phyloP scores from a whole-genome alignment of 2,113 vertebrate genomes.

The Dipodomys spectabilis region DNA sequence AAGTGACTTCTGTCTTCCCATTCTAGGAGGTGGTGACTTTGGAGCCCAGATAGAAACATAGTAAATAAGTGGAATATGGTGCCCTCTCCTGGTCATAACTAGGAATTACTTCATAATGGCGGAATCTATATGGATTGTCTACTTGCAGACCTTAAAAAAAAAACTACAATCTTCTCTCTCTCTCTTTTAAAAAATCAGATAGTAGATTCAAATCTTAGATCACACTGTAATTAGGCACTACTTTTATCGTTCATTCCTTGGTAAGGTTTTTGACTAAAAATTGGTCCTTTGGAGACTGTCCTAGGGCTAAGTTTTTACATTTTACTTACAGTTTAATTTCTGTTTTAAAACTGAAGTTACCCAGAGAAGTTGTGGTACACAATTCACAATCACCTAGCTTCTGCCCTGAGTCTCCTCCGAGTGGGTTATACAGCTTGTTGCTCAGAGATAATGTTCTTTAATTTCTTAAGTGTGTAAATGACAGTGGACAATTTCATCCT shows the following conservation, averaged over 20 bases:
- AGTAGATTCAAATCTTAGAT: not conserved
- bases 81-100: slow-evolving; percentile 60
- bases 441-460: not conserved
- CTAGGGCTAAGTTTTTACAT: not conserved
- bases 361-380: not conserved
- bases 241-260: not conserved
- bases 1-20: not conserved
- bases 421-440: not conserved
- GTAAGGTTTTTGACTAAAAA: not conserved
- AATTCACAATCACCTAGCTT: not conserved
- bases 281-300: not conserved
- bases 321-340: too few relatives aligned
- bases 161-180: not conserved
- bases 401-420: not conserved
- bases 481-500: not conserved
- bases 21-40: not conserved
- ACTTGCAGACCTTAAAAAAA: not conserved
- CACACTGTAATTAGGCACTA: not conserved
- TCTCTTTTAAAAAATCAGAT: not conserved
- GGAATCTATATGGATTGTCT: not conserved
- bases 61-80: not conserved
- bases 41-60: not conserved
- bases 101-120: slow-evolving; percentile 21
- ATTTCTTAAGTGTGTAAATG: not conserved
- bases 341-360: too few relatives aligned